A percentile compares a stretch with the other conserved stretches of the same genome.
Evolutionary conservation across 1,140 invertebrate species (phyloP).

Genomic region (Muscidifurax raptorellus): DNA sequence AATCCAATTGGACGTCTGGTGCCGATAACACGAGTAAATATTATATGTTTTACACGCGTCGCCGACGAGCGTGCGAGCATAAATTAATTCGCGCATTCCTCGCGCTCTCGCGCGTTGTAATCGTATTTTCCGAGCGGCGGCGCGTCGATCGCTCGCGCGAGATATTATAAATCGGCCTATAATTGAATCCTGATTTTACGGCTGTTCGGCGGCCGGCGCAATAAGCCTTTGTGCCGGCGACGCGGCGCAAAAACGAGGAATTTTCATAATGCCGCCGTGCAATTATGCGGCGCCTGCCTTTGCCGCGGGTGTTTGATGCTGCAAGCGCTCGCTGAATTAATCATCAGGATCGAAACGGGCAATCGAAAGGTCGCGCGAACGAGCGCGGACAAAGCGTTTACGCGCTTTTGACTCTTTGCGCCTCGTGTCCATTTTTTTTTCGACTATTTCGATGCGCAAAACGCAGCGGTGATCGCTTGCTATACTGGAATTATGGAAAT

Average conservation of each 20-base stretch:
- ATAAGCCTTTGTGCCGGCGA: background rate
- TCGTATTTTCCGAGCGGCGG: background rate
- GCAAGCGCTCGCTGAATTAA: background rate
- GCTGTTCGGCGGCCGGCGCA: background rate
- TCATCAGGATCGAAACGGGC: background rate
- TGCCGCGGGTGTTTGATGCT: background rate
- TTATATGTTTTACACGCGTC: background rate
- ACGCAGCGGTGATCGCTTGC: background rate
- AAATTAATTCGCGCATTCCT: slow-evolving; percentile 17
- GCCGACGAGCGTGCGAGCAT: background rate
- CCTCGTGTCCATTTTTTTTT: too few species aligned
- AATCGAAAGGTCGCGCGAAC: background rate
- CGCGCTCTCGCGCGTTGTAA: background rate
- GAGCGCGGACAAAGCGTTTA: background rate
- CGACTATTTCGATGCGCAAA: background rate
- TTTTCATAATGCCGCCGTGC: background rate
- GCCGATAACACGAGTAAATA: background rate
- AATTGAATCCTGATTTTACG: slow-evolving; percentile 21
- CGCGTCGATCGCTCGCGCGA: background rate
- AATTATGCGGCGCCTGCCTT: background rate
- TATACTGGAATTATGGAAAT: background rate
- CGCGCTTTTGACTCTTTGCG: background rate
- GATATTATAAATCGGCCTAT: slow-evolving; percentile 10
- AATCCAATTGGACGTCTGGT: too few species aligned
- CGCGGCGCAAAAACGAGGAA: background rate